These are phyloP conservation scores for Artibeus lituratus DNA, from an alignment of 2,797 vertebrate genomes.

Conservation along the genomic window DNA sequence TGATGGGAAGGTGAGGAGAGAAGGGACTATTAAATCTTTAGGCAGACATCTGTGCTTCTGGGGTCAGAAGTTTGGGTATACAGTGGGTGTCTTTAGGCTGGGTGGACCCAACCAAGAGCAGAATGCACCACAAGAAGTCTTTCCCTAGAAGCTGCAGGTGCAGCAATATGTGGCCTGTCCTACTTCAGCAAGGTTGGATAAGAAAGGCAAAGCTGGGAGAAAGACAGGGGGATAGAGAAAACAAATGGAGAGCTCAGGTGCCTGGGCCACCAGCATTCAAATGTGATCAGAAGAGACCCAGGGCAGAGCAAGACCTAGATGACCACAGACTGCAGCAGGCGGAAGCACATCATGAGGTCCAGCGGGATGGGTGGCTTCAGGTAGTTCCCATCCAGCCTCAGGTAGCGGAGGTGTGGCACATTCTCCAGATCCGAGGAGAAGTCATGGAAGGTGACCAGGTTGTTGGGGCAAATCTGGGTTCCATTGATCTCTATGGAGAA, in stretches of 20 bases:
- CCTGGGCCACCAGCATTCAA: conserved; percentile 39
- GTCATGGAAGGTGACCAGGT: conserved; percentile 78
- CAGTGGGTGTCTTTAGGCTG: not conserved
- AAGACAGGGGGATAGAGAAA: not conserved
- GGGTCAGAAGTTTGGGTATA: not conserved
- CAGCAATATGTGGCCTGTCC: not conserved
- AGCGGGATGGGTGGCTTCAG: conserved; percentile 92
- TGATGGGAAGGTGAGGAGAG: not conserved
- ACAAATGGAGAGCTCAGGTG: not conserved
- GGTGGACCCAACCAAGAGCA: not conserved
- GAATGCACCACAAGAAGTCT: no score
- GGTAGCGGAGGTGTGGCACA: conserved; percentile 91
- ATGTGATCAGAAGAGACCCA: not conserved
- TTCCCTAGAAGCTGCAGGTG: not conserved
- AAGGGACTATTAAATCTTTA: not conserved
- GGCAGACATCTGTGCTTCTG: not conserved
- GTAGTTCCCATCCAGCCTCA: conserved; percentile 95
- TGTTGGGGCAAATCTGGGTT: conserved; percentile 91
- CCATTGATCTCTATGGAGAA: conserved; percentile 91
- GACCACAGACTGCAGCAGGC: conserved; percentile 92
- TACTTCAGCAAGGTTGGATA: not conserved
- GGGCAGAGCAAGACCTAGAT: conserved; percentile 82
- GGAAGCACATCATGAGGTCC: conserved; percentile 97
- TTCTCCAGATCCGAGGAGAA: conserved; percentile 80
- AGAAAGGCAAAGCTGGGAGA: not conserved